A percentile compares a stretch with the other conserved stretches of the same genome.
Conservation (phyloP, 1,140 invertebrate genomes). For the Eupristina koningsbergeri region DNA sequence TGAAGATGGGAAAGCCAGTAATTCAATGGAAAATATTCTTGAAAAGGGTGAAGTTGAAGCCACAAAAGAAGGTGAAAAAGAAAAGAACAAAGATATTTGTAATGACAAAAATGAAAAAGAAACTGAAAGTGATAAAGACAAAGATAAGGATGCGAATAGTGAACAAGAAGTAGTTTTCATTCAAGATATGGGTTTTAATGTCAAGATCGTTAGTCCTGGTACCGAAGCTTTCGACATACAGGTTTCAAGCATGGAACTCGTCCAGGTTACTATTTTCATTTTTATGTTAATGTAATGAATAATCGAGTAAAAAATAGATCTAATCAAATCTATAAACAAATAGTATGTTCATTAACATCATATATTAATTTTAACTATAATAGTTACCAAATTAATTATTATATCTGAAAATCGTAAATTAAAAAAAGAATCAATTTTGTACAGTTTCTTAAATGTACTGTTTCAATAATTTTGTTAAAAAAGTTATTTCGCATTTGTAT, state of each 20-base stretch:
- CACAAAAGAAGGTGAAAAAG: slow-evolving; percentile 72
- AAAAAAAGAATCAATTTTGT: too few relatives aligned
- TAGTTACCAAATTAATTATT: too few relatives aligned
- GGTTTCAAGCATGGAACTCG: slow-evolving; percentile 97
- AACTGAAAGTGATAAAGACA: slow-evolving; percentile 33
- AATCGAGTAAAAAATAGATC: neutral
- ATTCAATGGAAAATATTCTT: slow-evolving; percentile 66
- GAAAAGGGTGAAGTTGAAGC: slow-evolving; percentile 75
- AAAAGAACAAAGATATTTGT: slow-evolving; percentile 62
- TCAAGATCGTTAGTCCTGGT: slow-evolving; percentile 92
- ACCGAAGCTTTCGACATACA: slow-evolving; percentile 94
- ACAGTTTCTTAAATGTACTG: too few relatives aligned
- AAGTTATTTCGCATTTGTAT: too few relatives aligned
- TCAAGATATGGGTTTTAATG: slow-evolving; percentile 93
- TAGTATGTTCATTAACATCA: too few relatives aligned
- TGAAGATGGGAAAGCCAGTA: slow-evolving; percentile 58
- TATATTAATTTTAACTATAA: too few relatives aligned
- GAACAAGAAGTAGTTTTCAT: slow-evolving; percentile 90
- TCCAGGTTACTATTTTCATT: slow-evolving; percentile 77
- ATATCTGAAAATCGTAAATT: too few relatives aligned
- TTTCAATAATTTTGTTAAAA: too few relatives aligned
- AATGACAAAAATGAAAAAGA: slow-evolving; percentile 59
- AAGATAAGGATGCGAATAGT: slow-evolving; percentile 67
- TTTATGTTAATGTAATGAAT: neutral
- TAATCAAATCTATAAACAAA: too few relatives aligned